Conservation (phyloP, 2,797 vertebrate species). For the Chelon labrosus region DNA sequence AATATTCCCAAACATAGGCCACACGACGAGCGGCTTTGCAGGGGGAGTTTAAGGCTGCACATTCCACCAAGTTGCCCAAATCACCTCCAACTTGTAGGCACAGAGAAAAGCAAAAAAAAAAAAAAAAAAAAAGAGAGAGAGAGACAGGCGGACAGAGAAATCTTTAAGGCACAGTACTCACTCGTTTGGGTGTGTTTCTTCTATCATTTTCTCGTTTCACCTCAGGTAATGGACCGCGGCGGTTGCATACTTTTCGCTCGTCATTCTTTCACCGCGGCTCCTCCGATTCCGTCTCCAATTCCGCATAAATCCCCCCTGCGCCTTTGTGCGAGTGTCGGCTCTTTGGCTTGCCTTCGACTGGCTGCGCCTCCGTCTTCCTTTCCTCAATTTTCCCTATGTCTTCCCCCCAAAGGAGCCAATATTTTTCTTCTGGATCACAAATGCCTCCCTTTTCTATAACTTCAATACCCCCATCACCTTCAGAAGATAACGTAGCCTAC, state of each 20-base stretch:
- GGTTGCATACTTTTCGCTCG: slow-evolving; percentile 81
- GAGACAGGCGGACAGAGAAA: neutral
- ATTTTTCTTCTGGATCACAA: slow-evolving; percentile 52
- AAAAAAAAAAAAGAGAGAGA: neutral
- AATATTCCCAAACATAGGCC: neutral
- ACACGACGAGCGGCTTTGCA: neutral
- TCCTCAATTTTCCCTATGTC: slow-evolving; percentile 29
- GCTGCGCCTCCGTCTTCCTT: slow-evolving; percentile 52
- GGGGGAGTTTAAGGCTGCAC: slow-evolving; percentile 34
- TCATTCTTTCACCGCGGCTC: slow-evolving; percentile 76
- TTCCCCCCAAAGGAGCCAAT: neutral
- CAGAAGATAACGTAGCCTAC: slow-evolving; percentile 42
- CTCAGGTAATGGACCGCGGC: slow-evolving; percentile 80
- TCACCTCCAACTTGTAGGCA: slow-evolving; percentile 69
- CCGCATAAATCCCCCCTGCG: slow-evolving; percentile 77
- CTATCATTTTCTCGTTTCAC: slow-evolving; percentile 89
- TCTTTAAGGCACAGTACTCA: slow-evolving; percentile 71
- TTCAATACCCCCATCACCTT: slow-evolving; percentile 65
- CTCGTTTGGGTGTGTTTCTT: slow-evolving; percentile 89
- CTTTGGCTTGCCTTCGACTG: slow-evolving; percentile 65
- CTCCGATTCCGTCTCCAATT: slow-evolving; percentile 68
- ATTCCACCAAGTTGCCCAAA: slow-evolving; percentile 69
- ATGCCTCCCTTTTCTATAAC: slow-evolving; percentile 32
- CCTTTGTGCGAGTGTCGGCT: slow-evolving; percentile 79
- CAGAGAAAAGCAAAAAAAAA: slow-evolving; percentile 6